phyloP scores from a whole-genome alignment of 2,888 invertebrate species.

The Scotopteryx bipunctaria region DNA sequence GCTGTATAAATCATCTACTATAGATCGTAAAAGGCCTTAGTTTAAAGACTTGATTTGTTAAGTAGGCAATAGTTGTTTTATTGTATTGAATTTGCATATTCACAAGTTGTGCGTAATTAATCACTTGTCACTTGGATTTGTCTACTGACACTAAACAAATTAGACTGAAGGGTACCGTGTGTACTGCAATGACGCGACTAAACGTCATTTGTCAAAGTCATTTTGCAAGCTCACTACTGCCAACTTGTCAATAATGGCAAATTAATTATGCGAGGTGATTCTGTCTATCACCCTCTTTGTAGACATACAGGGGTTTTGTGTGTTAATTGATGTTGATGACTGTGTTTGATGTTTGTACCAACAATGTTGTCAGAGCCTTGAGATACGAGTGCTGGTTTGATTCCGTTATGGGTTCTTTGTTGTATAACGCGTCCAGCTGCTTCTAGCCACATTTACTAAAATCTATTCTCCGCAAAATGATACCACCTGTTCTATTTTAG shows the following conservation, averaged over 20 bases:
- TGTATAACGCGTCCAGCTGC: too few relatives aligned
- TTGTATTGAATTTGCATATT: too few relatives aligned
- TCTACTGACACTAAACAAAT: conserved; percentile 14
- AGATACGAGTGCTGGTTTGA: too few relatives aligned
- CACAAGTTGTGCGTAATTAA: background rate
- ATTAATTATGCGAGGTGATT: conserved; percentile 25
- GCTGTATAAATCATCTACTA: too few relatives aligned
- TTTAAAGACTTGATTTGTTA: too few relatives aligned
- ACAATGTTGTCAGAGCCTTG: too few relatives aligned
- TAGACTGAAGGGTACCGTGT: conserved; percentile 21
- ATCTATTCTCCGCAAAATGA: too few relatives aligned
- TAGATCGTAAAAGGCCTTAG: too few relatives aligned
- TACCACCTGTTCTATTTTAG: too few relatives aligned
- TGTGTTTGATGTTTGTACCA: background rate
- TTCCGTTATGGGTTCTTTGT: too few relatives aligned
- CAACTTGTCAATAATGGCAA: conserved; percentile 21
- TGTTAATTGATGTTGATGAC: conserved; percentile 8
- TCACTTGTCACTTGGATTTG: conserved; percentile 7
- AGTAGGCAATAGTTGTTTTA: too few relatives aligned
- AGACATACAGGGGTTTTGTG: conserved; percentile 15
- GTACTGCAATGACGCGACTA: conserved; percentile 3
- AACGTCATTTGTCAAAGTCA: conserved; percentile 26
- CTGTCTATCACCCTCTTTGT: conserved; percentile 21
- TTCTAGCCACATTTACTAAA: too few relatives aligned
- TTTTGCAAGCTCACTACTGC: conserved; percentile 25